A percentile compares a stretch with the other conserved stretches of the same genome.
phyloP scores from a whole-genome alignment of 64 coral and sea anemone species.

The Montipora sp. region DNA sequence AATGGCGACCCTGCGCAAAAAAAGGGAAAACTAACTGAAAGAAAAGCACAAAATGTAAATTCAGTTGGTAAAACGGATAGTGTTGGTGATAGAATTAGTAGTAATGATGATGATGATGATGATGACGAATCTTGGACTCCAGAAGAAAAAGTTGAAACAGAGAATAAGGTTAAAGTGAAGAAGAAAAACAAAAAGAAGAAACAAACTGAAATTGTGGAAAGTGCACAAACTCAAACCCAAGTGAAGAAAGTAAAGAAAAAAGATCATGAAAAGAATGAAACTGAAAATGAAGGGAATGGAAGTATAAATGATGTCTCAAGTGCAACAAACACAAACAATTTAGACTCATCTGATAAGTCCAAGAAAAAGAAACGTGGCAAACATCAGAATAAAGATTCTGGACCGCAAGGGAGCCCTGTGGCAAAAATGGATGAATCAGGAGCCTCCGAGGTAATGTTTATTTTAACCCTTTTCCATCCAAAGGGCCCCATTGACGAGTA shows the following conservation, averaged over 20 bases:
- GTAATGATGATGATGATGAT: constrained; percentile 22
- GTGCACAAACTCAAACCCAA: constrained; percentile 16
- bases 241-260: constrained; percentile 43
- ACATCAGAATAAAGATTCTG: background rate
- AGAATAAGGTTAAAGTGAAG: constrained; percentile 7
- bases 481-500: too few species aligned
- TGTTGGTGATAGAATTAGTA: background rate
- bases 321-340: background rate
- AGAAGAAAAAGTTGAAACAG: constrained; percentile 38
- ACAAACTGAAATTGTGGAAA: constrained; percentile 24
- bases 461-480: background rate
- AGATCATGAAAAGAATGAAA: background rate
- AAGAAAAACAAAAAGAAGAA: background rate
- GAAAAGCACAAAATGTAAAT: background rate
- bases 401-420: background rate
- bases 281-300: background rate
- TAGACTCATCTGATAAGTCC: background rate
- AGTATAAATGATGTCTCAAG: background rate
- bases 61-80: background rate
- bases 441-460: background rate
- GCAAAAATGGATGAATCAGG: background rate
- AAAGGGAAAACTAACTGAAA: background rate
- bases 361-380: background rate
- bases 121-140: constrained; percentile 37
- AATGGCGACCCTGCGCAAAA: background rate